Evolutionary conservation across 2,797 vertebrate genomes (phyloP).

Genomic region (Meda fulgida): DNA sequence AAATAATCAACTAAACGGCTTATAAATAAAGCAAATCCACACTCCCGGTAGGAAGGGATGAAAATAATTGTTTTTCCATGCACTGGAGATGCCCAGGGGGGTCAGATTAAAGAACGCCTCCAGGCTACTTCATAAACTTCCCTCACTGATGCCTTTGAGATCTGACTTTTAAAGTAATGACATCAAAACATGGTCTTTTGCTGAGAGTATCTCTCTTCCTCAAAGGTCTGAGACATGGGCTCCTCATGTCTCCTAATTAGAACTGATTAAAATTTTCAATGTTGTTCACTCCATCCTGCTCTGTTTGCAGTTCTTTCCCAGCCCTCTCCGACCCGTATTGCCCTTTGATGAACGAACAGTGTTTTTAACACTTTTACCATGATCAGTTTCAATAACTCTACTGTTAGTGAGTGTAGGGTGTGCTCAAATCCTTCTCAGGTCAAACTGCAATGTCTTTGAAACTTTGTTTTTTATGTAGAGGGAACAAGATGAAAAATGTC

Average conservation of each 20-base stretch:
- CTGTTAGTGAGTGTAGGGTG: not conserved
- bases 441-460: conserved; percentile 12
- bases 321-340: not conserved
- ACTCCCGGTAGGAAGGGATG: not conserved
- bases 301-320: not conserved
- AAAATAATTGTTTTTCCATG: conserved; percentile 43
- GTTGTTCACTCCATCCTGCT: not conserved
- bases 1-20: conserved; percentile 25
- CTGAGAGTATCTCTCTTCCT: conserved; percentile 20
- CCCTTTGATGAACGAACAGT: not conserved
- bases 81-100: conserved; percentile 24
- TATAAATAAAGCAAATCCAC: conserved; percentile 37
- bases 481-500: not conserved
- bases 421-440: not conserved
- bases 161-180: conserved; percentile 38
- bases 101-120: conserved; percentile 36
- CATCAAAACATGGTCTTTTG: conserved; percentile 41
- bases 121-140: conserved; percentile 26
- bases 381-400: not conserved
- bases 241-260: conserved; percentile 22
- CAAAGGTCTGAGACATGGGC: conserved; percentile 22
- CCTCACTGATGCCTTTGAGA: conserved; percentile 24
- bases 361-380: not conserved
- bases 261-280: conserved; percentile 25
- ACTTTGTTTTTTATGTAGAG: not conserved